Evolutionary conservation across 2,888 invertebrate genomes (phyloP), one percentile per base, ranked within the genome.

Genomic region (Spatulosminthurus flaviceps): DNA sequence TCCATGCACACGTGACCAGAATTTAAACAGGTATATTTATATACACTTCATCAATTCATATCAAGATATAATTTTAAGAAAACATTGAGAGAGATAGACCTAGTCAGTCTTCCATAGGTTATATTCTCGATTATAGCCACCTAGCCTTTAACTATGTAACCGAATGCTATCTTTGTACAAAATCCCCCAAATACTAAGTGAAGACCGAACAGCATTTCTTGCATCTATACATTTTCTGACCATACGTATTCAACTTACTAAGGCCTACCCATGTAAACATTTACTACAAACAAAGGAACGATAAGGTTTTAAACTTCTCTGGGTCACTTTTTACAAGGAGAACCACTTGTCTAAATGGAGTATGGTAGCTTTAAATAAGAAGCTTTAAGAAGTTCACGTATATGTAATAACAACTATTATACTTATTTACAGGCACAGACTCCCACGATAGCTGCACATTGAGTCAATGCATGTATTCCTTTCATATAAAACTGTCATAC

Each of bases 251-350:
- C n/a, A 34, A 34, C 34, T 34, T 34, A 34, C 34, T n/a, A n/a
- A n/a, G n/a, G 34, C 34, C 34, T 34, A n/a, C 34, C 34, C 34
- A 7, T 34, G 34, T 34, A 34, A 34, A 34, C 34, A 34, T 51
- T 2, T 16, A 51, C 51, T n/a, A n/a, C n/a, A n/a, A n/a, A 51
- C 19, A 51, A n/a, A 51, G 51, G 51, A 51, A n/a, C n/a, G 51
- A 51, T 51, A 51, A 51, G 51, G 51, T 19, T 51, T 51, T 51
- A 51, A n/a, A 51, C 51, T 72, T 78, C 78, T 78, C 72, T 78
- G 78, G 78, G 78, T 78, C 78, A 78, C 78, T 78, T 78, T 78
- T 78, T 70, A 78, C 78, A 78, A 78, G 78, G 78, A 78, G 78
- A 78, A 78, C 78, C 64, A 78, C 78, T 78, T 72, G 78, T 41